phyloP scores from a whole-genome alignment of 23 tunicate genomes.

The Clavelina lepadiformis region DNA sequence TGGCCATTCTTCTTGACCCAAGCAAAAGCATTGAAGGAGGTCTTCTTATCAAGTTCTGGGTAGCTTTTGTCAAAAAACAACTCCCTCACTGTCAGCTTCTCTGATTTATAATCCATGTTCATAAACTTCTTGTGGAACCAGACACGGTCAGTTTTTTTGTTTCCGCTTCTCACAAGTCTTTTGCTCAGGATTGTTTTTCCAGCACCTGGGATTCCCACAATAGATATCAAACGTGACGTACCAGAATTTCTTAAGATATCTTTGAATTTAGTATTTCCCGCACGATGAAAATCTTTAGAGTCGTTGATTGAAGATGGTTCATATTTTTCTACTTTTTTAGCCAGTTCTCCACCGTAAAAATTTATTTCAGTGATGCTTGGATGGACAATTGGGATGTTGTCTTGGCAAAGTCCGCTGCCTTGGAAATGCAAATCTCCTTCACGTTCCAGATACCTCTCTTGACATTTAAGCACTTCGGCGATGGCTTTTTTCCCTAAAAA shows the following conservation, averaged over 20 bases:
- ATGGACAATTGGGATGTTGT: slow-evolving; percentile 17
- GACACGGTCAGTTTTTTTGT: not conserved
- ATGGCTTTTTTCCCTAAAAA: too few relatives aligned
- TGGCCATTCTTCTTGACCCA: slow-evolving; percentile 1
- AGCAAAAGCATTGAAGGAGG: not conserved
- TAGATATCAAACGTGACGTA: slow-evolving; percentile 3
- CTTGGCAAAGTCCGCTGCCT: not conserved
- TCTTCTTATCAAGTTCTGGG: not conserved
- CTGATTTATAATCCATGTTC: slow-evolving; percentile 6
- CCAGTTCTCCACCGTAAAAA: slow-evolving; percentile 4
- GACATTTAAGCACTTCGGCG: too few relatives aligned
- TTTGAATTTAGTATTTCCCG: too few relatives aligned
- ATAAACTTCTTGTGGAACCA: slow-evolving; percentile 9
- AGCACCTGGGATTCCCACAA: slow-evolving; percentile 24
- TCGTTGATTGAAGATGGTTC: not conserved
- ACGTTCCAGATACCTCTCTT: too few relatives aligned
- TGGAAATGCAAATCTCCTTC: not conserved
- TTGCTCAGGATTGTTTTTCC: slow-evolving; percentile 22
- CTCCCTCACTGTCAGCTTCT: slow-evolving; percentile 3
- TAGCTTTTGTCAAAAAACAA: slow-evolving; percentile 10
- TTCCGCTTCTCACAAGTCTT: not conserved
- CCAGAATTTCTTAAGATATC: not conserved
- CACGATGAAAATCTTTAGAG: too few relatives aligned
- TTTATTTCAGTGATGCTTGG: slow-evolving; percentile 17
- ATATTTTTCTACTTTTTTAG: not conserved